A percentile compares a stretch with the other conserved stretches of the same genome.
These are phyloP conservation scores for Epicampocera succincta DNA, from an alignment of 2,888 invertebrate species.

Conservation along the genomic window DNA sequence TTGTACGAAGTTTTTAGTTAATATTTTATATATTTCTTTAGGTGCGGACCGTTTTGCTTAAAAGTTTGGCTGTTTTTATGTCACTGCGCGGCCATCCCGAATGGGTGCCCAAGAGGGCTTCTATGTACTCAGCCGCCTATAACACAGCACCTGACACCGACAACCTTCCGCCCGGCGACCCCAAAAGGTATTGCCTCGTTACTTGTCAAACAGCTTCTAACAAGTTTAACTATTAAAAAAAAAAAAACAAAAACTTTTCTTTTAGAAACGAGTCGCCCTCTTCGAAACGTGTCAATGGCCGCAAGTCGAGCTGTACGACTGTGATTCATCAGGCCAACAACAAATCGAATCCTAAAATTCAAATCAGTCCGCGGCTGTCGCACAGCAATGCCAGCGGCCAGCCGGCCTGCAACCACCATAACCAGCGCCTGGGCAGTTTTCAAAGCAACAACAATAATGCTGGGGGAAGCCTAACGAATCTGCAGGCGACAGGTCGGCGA, in stretches of 20 bases:
- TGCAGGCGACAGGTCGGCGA: slow-evolving; percentile 49
- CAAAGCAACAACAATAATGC: slow-evolving; percentile 70
- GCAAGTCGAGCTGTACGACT: slow-evolving; percentile 64
- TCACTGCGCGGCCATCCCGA: slow-evolving; percentile 81
- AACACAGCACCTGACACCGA: slow-evolving; percentile 81
- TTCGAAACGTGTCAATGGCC: slow-evolving; percentile 72
- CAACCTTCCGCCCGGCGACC: slow-evolving; percentile 72
- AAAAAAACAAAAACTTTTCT: neutral
- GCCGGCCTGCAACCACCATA: slow-evolving; percentile 39
- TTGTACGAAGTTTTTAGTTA: too few species aligned
- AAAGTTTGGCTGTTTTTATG: slow-evolving; percentile 82
- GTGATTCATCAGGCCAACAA: slow-evolving; percentile 63
- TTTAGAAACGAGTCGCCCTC: slow-evolving; percentile 75
- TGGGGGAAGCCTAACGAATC: slow-evolving; percentile 49
- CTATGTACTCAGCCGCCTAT: slow-evolving; percentile 81
- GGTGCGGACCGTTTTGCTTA: slow-evolving; percentile 82
- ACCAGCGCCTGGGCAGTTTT: slow-evolving; percentile 52
- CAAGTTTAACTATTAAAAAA: neutral
- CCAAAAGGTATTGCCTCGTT: slow-evolving; percentile 74
- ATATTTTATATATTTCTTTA: slow-evolving; percentile 67
- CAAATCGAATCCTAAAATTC: slow-evolving; percentile 57
- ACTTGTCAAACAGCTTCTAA: too few species aligned
- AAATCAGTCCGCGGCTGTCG: slow-evolving; percentile 63
- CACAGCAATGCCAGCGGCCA: slow-evolving; percentile 60
- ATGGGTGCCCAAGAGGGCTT: slow-evolving; percentile 80